A percentile compares a stretch with the other conserved stretches of the same genome.
Evolutionary conservation across 2,113 vertebrate species (phyloP).

Genomic region (Myotis davidii): DNA sequence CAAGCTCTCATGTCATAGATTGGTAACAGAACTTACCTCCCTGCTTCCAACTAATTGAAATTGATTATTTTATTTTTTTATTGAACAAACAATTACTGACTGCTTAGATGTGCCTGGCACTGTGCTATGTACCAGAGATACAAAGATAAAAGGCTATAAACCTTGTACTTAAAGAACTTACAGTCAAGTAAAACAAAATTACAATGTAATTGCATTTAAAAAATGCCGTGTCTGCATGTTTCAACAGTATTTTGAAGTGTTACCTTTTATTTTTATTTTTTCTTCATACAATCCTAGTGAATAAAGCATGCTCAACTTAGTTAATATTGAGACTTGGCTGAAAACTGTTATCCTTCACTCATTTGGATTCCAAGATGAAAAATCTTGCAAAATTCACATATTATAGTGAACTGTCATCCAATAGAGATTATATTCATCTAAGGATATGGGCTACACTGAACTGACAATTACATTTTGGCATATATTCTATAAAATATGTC

Average conservation of each 20-base stretch:
- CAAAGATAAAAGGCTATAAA: neutral
- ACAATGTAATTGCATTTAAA: neutral
- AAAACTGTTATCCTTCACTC: slow-evolving; percentile 15
- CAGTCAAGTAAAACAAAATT: neutral
- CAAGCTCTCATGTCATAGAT: neutral
- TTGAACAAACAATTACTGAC: neutral
- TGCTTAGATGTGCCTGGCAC: neutral
- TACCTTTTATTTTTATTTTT: neutral
- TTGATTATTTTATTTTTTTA: neutral
- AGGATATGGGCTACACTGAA: neutral
- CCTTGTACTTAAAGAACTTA: neutral
- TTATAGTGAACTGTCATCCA: slow-evolving; percentile 35
- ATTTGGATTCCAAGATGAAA: slow-evolving; percentile 47
- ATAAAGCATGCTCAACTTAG: neutral
- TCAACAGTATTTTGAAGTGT: neutral
- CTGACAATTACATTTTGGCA: slow-evolving; percentile 2
- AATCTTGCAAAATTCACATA: slow-evolving; percentile 21
- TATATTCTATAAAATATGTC: neutral
- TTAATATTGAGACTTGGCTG: slow-evolving; percentile 3
- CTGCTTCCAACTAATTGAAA: neutral
- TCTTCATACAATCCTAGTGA: neutral
- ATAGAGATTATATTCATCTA: neutral
- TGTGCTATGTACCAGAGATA: neutral
- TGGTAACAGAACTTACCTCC: neutral
- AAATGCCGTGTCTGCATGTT: neutral